These are phyloP conservation scores for Acholoe squamosa DNA, from an alignment of 2,888 invertebrate species.

Conservation along the genomic window DNA sequence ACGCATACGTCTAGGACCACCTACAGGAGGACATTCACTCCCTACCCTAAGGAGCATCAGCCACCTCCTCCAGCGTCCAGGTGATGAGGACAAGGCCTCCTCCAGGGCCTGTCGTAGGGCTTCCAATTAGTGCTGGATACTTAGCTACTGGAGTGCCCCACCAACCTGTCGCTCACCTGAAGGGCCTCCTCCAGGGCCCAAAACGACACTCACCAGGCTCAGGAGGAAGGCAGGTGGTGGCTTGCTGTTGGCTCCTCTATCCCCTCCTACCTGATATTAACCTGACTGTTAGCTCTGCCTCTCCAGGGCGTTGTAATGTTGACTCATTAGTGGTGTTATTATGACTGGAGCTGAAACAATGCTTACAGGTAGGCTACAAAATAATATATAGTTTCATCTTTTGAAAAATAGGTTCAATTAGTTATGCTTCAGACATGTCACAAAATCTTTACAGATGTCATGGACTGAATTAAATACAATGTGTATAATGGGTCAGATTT, in stretches of 20 bases:
- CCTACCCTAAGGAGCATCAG: not conserved
- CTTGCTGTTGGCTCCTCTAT: too few species aligned
- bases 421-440: too few species aligned
- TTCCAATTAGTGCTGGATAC: conserved; percentile 23
- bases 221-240: not conserved
- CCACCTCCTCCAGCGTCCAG: not conserved
- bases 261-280: too few species aligned
- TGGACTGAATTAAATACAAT: too few species aligned
- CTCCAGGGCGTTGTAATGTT: not conserved
- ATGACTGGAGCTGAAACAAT: not conserved
- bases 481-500: too few species aligned
- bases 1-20: not conserved
- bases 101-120: not conserved
- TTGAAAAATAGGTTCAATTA: too few species aligned
- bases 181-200: not conserved
- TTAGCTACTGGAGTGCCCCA: not conserved
- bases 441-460: too few species aligned
- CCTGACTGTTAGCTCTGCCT: not conserved
- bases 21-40: not conserved
- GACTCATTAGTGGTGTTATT: not conserved
- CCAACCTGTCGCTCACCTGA: conserved; percentile 9
- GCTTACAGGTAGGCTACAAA: conserved; percentile 19
- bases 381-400: not conserved
- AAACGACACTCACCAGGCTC: not conserved
- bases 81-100: conserved; percentile 5